A percentile compares a stretch with the other conserved stretches of the same genome.
Evolutionary conservation across 2,113 vertebrate genomes (phyloP).

Genomic region (Hypomesus transpacificus): DNA sequence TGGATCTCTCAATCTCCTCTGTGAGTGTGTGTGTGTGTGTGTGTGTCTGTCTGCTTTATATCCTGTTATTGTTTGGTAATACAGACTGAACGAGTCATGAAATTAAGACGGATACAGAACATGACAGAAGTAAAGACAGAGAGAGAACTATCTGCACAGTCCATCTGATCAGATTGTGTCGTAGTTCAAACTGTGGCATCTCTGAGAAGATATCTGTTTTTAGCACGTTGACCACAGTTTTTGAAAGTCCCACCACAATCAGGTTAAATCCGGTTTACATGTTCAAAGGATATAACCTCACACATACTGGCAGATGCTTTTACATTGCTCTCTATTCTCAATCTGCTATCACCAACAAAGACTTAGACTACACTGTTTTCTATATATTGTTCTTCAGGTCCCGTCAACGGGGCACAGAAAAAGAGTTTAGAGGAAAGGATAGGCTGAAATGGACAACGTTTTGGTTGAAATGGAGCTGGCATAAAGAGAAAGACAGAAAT

Average conservation of each 20-base stretch:
- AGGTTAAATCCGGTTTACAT: slow-evolving; percentile 45
- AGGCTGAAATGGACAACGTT: not conserved
- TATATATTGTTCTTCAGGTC: not conserved
- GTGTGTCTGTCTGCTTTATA: not conserved
- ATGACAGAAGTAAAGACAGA: not conserved
- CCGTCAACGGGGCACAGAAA: too few relatives aligned
- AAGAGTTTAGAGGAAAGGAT: not conserved
- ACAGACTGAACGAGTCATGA: not conserved
- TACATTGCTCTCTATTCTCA: not conserved
- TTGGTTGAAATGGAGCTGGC: not conserved
- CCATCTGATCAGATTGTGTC: too few relatives aligned
- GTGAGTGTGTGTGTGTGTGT: not conserved
- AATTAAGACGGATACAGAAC: not conserved
- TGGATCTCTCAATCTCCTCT: not conserved
- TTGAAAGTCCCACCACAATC: slow-evolving; percentile 59
- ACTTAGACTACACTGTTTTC: too few relatives aligned
- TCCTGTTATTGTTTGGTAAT: slow-evolving; percentile 29
- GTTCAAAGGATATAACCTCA: slow-evolving; percentile 17
- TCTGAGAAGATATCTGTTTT: slow-evolving; percentile 36
- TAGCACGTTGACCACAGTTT: slow-evolving; percentile 38
- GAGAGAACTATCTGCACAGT: slow-evolving; percentile 2
- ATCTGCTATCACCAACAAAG: too few relatives aligned
- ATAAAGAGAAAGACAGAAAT: slow-evolving; percentile 4
- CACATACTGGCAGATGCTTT: slow-evolving; percentile 18
- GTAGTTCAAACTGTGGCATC: slow-evolving; percentile 25